Evolutionary conservation across 2,888 invertebrate genomes (phyloP), one percentile per base, ranked within the genome.

Genomic region (Tetragnatha montana): DNA sequence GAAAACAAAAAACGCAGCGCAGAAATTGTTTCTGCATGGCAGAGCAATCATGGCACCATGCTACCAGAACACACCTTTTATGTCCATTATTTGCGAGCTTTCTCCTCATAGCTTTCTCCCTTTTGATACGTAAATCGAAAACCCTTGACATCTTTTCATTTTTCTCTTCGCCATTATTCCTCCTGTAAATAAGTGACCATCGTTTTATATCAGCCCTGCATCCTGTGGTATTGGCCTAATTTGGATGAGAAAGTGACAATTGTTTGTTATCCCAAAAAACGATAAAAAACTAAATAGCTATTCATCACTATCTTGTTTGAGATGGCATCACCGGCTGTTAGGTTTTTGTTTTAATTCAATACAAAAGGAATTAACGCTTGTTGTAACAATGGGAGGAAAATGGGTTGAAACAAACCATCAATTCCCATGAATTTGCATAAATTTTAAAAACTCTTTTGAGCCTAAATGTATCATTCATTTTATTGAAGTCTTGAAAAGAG

Each of bases 91-190:
- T 87, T 86, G 51, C 78, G 22, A 49, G 79, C 74, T 84, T 85
- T 85, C 89, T 73, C 75, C 88, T 79, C 80, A 85, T 60, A 75
- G 85, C 49, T 80, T 89, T 89, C 69, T 80, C 81, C 71, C 81
- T 47, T 81, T 83, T 81, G 75, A 85, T 76, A 85, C 89, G 85
- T 76, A 89, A 85, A 85, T 76, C 69, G 76, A 84, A 81, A 79
- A 89, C 89, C 85, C 89, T 89, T 89, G 85, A 89, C 89, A 85
- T 81, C 80, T 85, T 81, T 89, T 76, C 71, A 19, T 80, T 73
- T 79, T 80, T 78, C 47, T 73, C 50, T 19, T 47, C 78, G 60
- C 21, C 51, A n/a, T 47, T 71, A 47, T 78, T 79, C 75, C 60
- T 50, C 8, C 17, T 60, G 47, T 70, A 78, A 83, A 88, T 78